Conservation (phyloP, 2,888 invertebrate genomes). For the Brachyopa scutellaris region DNA sequence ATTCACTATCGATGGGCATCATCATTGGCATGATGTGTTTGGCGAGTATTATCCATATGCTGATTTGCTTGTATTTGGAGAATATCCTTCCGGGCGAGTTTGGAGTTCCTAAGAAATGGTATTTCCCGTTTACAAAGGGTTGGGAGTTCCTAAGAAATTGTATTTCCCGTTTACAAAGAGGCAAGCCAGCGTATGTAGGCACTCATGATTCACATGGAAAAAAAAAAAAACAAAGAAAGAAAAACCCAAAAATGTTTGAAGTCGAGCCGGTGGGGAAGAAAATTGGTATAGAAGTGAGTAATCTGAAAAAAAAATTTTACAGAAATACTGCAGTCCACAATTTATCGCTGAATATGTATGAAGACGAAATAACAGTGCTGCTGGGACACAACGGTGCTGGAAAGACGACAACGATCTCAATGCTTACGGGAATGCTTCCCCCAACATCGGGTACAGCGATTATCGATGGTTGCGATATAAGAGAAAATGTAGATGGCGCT, state of each 20-base stretch:
- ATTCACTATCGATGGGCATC: slow-evolving; percentile 87
- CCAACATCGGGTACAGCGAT: slow-evolving; percentile 87
- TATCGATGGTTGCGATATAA: slow-evolving; percentile 88
- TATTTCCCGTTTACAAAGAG: too few relatives aligned
- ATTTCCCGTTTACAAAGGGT: slow-evolving; percentile 87
- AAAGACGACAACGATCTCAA: slow-evolving; percentile 96
- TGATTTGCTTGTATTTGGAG: slow-evolving; percentile 92
- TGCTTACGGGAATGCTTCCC: slow-evolving; percentile 91
- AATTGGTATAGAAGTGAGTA: slow-evolving; percentile 83
- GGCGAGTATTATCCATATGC: slow-evolving; percentile 83
- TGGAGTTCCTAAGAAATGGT: slow-evolving; percentile 91
- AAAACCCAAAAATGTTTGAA: slow-evolving; percentile 77
- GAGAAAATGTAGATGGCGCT: slow-evolving; percentile 85
- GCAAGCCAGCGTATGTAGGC: too few relatives aligned
- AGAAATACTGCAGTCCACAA: slow-evolving; percentile 88
- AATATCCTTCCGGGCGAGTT: slow-evolving; percentile 93
- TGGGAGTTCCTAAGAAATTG: too few relatives aligned
- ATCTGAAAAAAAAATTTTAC: slow-evolving; percentile 85
- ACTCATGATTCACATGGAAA: too few relatives aligned
- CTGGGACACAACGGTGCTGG: slow-evolving; percentile 93
- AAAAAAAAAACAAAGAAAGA: too few relatives aligned
- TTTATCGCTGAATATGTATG: slow-evolving; percentile 91
- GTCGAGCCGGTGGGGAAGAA: slow-evolving; percentile 81
- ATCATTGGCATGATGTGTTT: slow-evolving; percentile 87
- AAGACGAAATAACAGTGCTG: slow-evolving; percentile 94